phyloP scores from a whole-genome alignment of 2,797 vertebrate genomes.

The Sitta carolinensis region DNA sequence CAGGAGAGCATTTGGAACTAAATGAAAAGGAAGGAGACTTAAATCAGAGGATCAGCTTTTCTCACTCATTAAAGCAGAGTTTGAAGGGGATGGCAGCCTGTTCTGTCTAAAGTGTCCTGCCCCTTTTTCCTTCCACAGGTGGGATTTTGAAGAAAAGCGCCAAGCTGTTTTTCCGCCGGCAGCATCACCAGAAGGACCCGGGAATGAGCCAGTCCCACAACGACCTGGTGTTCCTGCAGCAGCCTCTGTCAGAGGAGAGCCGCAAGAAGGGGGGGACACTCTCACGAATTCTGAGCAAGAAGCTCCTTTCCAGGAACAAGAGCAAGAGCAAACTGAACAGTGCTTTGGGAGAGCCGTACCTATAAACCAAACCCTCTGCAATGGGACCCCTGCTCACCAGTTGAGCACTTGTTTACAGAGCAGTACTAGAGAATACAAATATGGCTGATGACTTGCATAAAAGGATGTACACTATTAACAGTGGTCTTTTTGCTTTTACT shows the following conservation, averaged over 20 bases:
- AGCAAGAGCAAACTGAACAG: constrained; percentile 81
- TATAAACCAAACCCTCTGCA: neutral
- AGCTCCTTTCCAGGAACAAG: constrained; percentile 82
- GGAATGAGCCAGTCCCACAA: constrained; percentile 98
- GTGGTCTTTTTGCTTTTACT: neutral
- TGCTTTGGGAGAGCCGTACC: constrained; percentile 65
- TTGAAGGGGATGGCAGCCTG: neutral
- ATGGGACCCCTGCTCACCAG: constrained; percentile 54
- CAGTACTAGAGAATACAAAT: neutral
- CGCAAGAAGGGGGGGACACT: constrained; percentile 85
- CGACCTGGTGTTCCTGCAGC: constrained; percentile 92
- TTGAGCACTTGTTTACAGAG: constrained; percentile 64
- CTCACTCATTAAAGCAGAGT: neutral
- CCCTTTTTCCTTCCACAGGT: constrained; percentile 72
- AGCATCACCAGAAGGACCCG: constrained; percentile 93
- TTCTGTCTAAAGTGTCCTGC: constrained; percentile 6
- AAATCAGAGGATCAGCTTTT: neutral
- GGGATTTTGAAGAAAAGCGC: constrained; percentile 90
- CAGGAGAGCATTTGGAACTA: neutral
- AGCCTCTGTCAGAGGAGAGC: constrained; percentile 77
- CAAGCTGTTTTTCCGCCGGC: constrained; percentile 92
- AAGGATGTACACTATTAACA: neutral
- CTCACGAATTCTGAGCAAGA: constrained; percentile 86
- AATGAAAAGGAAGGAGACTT: neutral
- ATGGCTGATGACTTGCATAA: neutral